Evolutionary conservation across 2,888 invertebrate species (phyloP).

Genomic region (Cosmopolites sordidus): DNA sequence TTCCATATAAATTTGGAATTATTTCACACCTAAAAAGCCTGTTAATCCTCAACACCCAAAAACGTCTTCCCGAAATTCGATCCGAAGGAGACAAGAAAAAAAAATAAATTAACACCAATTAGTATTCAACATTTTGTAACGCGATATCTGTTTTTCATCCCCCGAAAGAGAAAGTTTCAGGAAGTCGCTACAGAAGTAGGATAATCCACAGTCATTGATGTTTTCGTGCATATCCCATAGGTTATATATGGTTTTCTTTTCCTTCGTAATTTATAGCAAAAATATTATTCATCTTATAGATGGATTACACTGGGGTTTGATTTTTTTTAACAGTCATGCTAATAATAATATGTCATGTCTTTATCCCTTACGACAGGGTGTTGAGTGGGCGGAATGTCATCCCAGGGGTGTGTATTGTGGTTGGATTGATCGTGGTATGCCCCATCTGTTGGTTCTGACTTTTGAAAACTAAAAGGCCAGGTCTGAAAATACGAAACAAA

Average conservation of each 20-base stretch:
- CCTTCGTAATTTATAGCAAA: no score
- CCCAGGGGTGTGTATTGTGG: constrained; percentile 21
- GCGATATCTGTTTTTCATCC: neutral
- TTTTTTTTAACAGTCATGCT: constrained; percentile 26
- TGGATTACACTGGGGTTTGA: no score
- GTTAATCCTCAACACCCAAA: neutral
- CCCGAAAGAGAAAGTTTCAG: neutral
- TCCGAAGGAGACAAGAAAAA: neutral
- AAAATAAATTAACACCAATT: constrained; percentile 1
- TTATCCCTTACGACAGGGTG: constrained; percentile 45
- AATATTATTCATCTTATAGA: no score
- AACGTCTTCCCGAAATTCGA: no score
- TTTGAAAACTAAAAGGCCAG: constrained; percentile 79
- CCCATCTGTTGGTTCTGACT: constrained; percentile 37
- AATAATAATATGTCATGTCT: constrained; percentile 46
- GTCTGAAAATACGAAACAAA: no score
- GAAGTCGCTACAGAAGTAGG: neutral
- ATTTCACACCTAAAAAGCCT: neutral
- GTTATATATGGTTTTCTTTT: no score
- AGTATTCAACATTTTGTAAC: neutral
- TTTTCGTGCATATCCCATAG: no score
- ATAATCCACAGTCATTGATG: no score
- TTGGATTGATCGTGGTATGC: constrained; percentile 18
- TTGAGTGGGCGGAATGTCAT: constrained; percentile 30
- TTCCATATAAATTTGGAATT: neutral